Base-by-base conservation (phyloP, 2,113 vertebrate genomes). In the Baryphthengus martii region DNA sequence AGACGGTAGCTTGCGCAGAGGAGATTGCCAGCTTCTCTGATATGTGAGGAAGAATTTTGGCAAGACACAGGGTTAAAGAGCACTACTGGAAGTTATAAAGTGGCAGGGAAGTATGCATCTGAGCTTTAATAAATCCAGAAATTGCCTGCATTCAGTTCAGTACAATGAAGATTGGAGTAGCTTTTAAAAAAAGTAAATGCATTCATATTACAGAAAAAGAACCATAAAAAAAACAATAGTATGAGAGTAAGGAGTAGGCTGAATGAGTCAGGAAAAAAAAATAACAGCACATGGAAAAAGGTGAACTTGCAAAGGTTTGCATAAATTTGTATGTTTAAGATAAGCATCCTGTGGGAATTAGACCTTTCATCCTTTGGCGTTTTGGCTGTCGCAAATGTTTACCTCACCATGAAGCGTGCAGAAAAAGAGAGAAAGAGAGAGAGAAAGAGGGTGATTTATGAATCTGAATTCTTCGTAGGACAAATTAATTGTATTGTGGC, bases 291-390 rank as follows among this genome's bases (percentile, higher is more conserved):
- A 63, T 21, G 13, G 21, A 71, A 86, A 75, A 91, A 80, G 18
- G 63, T 33, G 88, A 86, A 84, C 63, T 76, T 93, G 50, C 35
- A 92, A 66, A 90, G n/a, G 29, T 63, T 85, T 77, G 75, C 93
- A 77, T 83, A 82, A 93, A 93, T 93, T 39, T 94, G 91, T 96
- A 67, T 93, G 85, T 74, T 95, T 89, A 97, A 97, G 93, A 95
- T 94, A 95, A 94, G 85, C 49, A 92, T 80, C 89, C 78, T 75
- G 75, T 91, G 52, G 56, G 58, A 90, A 70, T 85, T 53, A 83
- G 71, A 94, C 74, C 92, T 95, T 93, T 96, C 85, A 88, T 67
- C 33, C 79, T 90, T 88, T 67, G 35, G 35, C 83, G 42, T 65
- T 90, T 91, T 77, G 82, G 42, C 88, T 88, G 75, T 83, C 0